Evolutionary conservation across 2,113 vertebrate genomes (phyloP).

Genomic region (Ageneiosus marmoratus): DNA sequence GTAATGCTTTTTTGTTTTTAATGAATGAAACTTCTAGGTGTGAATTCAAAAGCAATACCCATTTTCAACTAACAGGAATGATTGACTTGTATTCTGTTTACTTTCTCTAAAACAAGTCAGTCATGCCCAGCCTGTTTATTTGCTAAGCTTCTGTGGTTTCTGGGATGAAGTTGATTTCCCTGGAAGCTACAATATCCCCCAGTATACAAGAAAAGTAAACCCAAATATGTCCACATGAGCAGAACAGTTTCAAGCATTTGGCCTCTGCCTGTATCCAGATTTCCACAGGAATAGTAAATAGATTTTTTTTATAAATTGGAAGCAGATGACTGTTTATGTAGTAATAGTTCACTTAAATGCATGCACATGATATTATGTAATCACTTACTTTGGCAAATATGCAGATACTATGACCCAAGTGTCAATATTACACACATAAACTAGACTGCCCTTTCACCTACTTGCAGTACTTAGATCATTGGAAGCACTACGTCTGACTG

Average conservation of each 20-base stretch:
- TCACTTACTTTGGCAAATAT: slow-evolving; percentile 25
- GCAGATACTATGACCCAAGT: slow-evolving; percentile 36
- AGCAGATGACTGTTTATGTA: background rate
- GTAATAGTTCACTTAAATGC: background rate
- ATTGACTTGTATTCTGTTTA: background rate
- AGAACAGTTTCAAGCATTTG: background rate
- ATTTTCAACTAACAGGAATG: background rate
- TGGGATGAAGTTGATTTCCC: slow-evolving; percentile 49
- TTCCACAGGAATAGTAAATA: background rate
- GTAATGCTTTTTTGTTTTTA: background rate
- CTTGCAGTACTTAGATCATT: background rate
- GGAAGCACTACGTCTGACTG: background rate
- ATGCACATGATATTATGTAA: background rate
- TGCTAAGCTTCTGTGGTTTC: slow-evolving; percentile 30
- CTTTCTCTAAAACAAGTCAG: background rate
- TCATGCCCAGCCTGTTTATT: background rate
- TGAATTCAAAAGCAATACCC: background rate
- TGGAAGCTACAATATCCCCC: background rate
- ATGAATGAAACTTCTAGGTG: background rate
- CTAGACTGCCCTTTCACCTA: slow-evolving; percentile 37
- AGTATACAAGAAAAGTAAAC: slow-evolving; percentile 7
- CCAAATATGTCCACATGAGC: slow-evolving; percentile 4
- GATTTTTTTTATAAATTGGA: background rate
- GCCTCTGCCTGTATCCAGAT: background rate
- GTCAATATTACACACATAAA: slow-evolving; percentile 15